These are phyloP conservation scores for Geotrupes spiniger DNA, from an alignment of 2,888 invertebrate species.

Conservation along the genomic window DNA sequence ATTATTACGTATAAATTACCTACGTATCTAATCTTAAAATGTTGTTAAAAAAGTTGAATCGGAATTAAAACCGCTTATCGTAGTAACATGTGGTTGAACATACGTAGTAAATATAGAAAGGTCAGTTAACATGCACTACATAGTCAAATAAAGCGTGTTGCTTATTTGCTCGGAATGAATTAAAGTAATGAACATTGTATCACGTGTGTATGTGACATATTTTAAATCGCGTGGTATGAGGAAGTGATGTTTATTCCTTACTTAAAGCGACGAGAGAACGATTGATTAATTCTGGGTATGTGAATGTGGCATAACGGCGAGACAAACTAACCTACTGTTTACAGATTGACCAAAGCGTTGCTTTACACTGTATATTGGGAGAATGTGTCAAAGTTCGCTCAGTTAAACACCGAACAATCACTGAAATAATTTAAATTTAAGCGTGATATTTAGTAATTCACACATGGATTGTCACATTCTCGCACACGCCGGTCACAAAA, in stretches of 20 bases:
- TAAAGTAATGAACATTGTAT: too few relatives aligned
- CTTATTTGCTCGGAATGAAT: conserved; percentile 4
- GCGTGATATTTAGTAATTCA: conserved; percentile 12
- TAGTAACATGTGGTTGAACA: conserved; percentile 21
- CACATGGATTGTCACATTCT: conserved; percentile 12
- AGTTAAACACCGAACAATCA: too few relatives aligned
- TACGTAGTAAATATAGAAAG: conserved; percentile 25
- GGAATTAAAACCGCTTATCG: conserved; percentile 5
- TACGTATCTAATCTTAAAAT: too few relatives aligned
- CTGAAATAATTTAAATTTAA: conserved; percentile 16
- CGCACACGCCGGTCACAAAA: conserved; percentile 18
- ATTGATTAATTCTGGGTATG: too few relatives aligned
- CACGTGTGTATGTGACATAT: too few relatives aligned
- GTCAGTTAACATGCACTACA: conserved; percentile 21
- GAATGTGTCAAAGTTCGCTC: too few relatives aligned
- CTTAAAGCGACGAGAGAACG: too few relatives aligned
- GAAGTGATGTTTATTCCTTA: too few relatives aligned
- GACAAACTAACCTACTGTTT: conserved; percentile 15
- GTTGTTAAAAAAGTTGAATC: neutral
- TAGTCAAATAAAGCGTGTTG: conserved; percentile 12
- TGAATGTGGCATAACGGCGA: too few relatives aligned
- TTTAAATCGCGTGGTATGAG: too few relatives aligned
- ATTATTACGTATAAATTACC: too few relatives aligned
- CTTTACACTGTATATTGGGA: too few relatives aligned
- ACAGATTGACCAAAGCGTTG: conserved; percentile 12